phyloP scores from a whole-genome alignment of 2,797 vertebrate genomes.

The Botia almorhae region DNA sequence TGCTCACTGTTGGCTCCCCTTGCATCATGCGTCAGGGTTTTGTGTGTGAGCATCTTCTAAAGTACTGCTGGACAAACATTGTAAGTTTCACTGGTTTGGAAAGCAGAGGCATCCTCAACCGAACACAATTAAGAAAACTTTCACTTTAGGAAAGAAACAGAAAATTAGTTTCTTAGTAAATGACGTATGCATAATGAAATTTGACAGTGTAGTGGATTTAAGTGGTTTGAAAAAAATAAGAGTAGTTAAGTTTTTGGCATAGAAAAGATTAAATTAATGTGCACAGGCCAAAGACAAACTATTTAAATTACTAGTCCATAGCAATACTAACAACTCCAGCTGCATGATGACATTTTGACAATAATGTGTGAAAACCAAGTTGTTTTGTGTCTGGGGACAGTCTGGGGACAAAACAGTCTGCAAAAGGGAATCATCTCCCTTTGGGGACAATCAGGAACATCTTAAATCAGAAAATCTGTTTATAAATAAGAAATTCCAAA shows the following conservation, averaged over 20 bases:
- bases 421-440: no score
- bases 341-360: no score
- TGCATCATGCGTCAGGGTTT: slow-evolving; percentile 29
- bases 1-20: slow-evolving; percentile 39
- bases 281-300: not conserved
- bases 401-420: no score
- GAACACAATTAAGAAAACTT: not conserved
- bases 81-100: not conserved
- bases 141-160: not conserved
- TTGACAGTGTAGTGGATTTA: not conserved
- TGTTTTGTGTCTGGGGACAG: no score
- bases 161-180: not conserved
- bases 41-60: slow-evolving; percentile 7
- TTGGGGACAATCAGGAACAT: no score
- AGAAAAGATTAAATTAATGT: not conserved
- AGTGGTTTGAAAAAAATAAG: not conserved
- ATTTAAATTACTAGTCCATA: not conserved
- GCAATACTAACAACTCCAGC: not conserved
- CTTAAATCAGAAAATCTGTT: no score
- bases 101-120: not conserved
- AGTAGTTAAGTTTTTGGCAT: not conserved
- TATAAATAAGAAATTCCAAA: no score
- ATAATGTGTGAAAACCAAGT: not conserved
- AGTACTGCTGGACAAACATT: slow-evolving; percentile 19
- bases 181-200: not conserved